A percentile compares a stretch with the other conserved stretches of the same genome.
These are phyloP conservation scores for Caenorhabditis sp. DNA, from an alignment of 2,888 invertebrate species.

Conservation along the genomic window DNA sequence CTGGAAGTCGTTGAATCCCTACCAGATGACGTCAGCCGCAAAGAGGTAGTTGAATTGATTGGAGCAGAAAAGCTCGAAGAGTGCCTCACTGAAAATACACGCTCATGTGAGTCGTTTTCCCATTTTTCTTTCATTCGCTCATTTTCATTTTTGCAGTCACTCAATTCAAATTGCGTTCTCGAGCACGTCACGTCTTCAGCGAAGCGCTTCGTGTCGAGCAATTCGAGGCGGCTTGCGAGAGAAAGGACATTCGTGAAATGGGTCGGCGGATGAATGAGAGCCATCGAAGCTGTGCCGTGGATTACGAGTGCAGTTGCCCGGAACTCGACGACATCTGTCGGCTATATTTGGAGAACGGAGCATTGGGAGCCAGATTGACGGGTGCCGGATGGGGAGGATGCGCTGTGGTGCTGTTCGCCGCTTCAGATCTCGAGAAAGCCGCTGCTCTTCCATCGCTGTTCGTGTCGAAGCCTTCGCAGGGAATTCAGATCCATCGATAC, in stretches of 20 bases:
- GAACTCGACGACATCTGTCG: slow-evolving; percentile 88
- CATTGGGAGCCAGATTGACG: slow-evolving; percentile 93
- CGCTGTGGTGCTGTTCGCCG: slow-evolving; percentile 89
- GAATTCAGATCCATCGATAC: slow-evolving; percentile 59
- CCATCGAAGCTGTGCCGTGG: slow-evolving; percentile 88
- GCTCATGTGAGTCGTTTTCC: slow-evolving; percentile 47
- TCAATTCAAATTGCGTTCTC: slow-evolving; percentile 88
- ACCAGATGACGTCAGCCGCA: slow-evolving; percentile 55
- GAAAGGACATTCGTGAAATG: slow-evolving; percentile 70
- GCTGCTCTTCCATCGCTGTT: slow-evolving; percentile 62
- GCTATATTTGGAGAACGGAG: slow-evolving; percentile 84
- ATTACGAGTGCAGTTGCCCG: slow-evolving; percentile 93
- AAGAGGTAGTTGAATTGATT: slow-evolving; percentile 55
- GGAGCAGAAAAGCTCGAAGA: slow-evolving; percentile 60
- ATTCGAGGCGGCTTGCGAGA: slow-evolving; percentile 88
- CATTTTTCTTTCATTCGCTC: neutral
- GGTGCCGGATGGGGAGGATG: slow-evolving; percentile 90
- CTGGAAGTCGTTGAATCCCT: slow-evolving; percentile 57
- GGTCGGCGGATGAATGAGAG: slow-evolving; percentile 93
- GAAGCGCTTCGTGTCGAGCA: slow-evolving; percentile 92
- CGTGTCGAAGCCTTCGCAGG: slow-evolving; percentile 66
- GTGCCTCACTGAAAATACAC: slow-evolving; percentile 67
- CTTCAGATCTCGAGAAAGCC: slow-evolving; percentile 19
- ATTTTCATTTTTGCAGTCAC: slow-evolving; percentile 71
- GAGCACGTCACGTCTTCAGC: slow-evolving; percentile 91